Evolutionary conservation across 2,888 invertebrate genomes (phyloP), one percentile per base, ranked within the genome.

Genomic region (Clepsis dumicolana): DNA sequence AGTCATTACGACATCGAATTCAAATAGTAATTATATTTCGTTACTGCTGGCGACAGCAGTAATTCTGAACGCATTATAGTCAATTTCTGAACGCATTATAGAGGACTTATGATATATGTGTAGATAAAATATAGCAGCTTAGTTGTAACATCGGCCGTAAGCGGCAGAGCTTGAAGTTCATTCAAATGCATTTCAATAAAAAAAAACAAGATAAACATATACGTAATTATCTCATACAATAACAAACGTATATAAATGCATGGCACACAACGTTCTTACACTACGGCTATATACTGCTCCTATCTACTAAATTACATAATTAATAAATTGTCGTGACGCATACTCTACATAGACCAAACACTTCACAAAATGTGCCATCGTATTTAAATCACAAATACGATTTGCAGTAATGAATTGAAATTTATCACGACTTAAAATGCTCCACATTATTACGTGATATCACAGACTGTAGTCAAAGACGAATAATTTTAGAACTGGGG

Each of bases 221-320:
- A 79, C 74, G 76, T 77, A 76, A 75, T 78, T 82, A 75, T 82
- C 73, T 78, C 80, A 84, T 86, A 89, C 77, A 84, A 60, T 80
- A 82, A 77, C 72, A 84, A 85, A 86, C 73, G 72, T 83, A 85
- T 79, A 85, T 80, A 86, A 77, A 88, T 86, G 85, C 88, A 86
- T 83, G 72, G 86, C 86, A 90, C 87, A 87, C 86, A 87, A 86
- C 77, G 77, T 81, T 84, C 83, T 75, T 83, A 85, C 83, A 85
- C 89, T 88, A 90, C 87, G 75, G 76, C 84, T 84, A 84, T 80
- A 82, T 85, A 83, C 81, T 83, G 82, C 80, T 74, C 83, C 77
- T 81, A 82, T 82, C 86, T 90, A 89, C 87, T 81, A 66, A 72
- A 78, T 77, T 16, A n/a, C 32, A 44, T 56, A 56, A 12, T 54